Evolutionary conservation across 2,888 invertebrate species (phyloP).

Genomic region (Mesorhabditis belari): DNA sequence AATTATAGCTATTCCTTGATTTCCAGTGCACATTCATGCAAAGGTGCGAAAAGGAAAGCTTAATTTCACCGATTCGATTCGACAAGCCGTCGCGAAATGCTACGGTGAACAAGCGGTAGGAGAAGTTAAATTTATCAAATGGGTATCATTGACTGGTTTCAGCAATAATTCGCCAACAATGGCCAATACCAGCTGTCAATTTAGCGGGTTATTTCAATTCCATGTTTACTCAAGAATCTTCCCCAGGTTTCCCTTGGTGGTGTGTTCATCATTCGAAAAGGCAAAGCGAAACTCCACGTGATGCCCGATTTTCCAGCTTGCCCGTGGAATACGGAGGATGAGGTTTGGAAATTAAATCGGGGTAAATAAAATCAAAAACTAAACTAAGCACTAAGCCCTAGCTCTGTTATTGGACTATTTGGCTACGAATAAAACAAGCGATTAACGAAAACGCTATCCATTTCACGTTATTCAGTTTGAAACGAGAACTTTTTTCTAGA

Average conservation of each 20-base stretch:
- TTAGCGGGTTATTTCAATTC: too few species aligned
- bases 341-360: constrained; percentile 52
- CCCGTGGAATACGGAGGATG: constrained; percentile 68
- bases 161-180: too few species aligned
- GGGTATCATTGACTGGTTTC: too few species aligned
- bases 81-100: constrained; percentile 38
- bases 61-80: constrained; percentile 55
- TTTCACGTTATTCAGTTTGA: too few species aligned
- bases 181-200: too few species aligned
- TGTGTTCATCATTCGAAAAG: constrained; percentile 73
- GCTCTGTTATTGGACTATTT: too few species aligned
- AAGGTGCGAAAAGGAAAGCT: constrained; percentile 52
- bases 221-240: too few species aligned
- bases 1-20: too few species aligned
- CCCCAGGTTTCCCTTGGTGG: constrained; percentile 75
- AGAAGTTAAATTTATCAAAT: neutral
- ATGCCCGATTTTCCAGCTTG: constrained; percentile 83
- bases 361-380: neutral
- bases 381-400: too few species aligned
- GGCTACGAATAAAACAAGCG: too few species aligned
- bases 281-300: constrained; percentile 81
- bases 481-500: constrained; percentile 52
- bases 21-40: constrained; percentile 43
- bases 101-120: constrained; percentile 3
- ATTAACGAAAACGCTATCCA: too few species aligned